phyloP scores from a whole-genome alignment of 2,888 invertebrate genomes.

The Nineta flava region DNA sequence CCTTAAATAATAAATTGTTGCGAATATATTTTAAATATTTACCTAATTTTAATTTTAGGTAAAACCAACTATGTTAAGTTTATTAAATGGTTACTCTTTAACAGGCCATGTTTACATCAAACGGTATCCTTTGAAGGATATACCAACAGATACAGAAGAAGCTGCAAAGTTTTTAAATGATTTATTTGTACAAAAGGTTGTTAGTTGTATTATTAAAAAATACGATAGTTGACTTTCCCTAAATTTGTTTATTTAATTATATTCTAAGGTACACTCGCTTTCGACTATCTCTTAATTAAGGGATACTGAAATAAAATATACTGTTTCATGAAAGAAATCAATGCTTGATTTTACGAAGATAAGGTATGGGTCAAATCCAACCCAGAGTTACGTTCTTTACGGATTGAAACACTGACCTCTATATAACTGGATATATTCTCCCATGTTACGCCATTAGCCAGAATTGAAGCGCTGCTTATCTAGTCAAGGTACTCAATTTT shows the following conservation, averaged over 20 bases:
- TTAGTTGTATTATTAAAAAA: conserved; percentile 33
- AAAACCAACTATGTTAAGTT: conserved; percentile 53
- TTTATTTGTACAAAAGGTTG: conserved; percentile 44
- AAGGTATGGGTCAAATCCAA: no score
- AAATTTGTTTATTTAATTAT: no score
- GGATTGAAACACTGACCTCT: no score
- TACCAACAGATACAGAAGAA: conserved; percentile 55
- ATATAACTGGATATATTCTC: no score
- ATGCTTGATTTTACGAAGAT: no score
- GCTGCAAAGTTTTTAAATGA: conserved; percentile 65
- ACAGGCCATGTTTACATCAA: conserved; percentile 54
- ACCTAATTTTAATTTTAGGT: conserved; percentile 23
- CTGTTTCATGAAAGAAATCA: conserved; percentile 11
- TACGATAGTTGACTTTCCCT: conserved; percentile 2
- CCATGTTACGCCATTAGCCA: no score
- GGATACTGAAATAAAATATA: conserved; percentile 10
- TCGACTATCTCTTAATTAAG: no score
- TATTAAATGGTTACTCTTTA: conserved; percentile 50
- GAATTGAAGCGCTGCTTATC: no score
- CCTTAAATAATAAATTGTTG: no score
- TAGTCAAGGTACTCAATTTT: no score
- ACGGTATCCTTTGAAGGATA: conserved; percentile 56
- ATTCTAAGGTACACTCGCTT: no score
- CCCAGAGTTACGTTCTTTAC: no score
- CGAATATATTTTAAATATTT: not conserved